Evolutionary conservation across 2,113 vertebrate species (phyloP).

Genomic region (Callospermophilus lateralis): DNA sequence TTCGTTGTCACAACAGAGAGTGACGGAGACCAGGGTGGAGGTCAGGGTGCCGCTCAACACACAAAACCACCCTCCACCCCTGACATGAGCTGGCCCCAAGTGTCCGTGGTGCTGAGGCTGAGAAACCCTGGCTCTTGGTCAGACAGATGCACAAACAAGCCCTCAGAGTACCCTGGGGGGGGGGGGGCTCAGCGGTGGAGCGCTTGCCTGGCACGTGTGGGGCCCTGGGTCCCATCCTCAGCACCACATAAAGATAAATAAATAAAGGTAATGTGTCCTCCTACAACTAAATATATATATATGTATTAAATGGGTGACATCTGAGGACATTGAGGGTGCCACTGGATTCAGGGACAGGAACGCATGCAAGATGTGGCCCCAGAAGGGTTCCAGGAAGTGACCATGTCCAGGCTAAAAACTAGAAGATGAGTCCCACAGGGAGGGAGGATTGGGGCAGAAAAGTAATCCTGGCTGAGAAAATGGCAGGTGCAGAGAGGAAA

Average conservation of each 20-base stretch:
- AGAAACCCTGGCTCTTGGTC: background rate
- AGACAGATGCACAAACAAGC: background rate
- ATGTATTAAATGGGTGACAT: background rate
- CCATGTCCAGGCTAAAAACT: background rate
- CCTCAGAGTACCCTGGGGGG: background rate
- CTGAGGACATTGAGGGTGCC: background rate
- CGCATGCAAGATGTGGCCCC: background rate
- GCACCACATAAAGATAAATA: too few species aligned
- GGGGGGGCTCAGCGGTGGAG: too few species aligned
- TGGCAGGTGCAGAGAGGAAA: background rate
- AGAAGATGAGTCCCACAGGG: background rate
- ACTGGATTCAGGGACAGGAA: background rate
- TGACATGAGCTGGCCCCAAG: background rate
- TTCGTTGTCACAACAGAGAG: background rate
- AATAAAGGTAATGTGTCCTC: too few species aligned
- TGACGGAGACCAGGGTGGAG: background rate
- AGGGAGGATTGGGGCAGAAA: background rate
- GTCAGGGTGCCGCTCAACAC: too few species aligned
- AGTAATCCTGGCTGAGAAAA: background rate
- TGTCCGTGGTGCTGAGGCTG: accelerated
- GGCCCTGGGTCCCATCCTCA: too few species aligned
- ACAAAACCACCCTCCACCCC: background rate
- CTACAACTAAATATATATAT: too few species aligned
- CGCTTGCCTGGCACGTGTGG: too few species aligned
- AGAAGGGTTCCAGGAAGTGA: background rate